phyloP scores from a whole-genome alignment of 2,888 invertebrate species.

The Hydraecia micacea region DNA sequence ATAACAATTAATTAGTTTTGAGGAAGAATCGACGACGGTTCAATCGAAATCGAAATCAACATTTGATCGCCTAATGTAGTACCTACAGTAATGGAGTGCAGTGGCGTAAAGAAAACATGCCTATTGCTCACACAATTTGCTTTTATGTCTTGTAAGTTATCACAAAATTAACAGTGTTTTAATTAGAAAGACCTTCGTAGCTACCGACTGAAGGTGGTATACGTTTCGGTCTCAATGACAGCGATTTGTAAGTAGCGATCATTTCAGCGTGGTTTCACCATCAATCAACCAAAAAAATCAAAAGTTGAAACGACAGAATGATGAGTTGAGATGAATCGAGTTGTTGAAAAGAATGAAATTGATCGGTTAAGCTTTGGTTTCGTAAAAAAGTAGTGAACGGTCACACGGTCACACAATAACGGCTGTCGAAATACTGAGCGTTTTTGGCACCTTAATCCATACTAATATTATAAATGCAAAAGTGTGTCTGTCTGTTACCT shows the following conservation, averaged over 20 bases:
- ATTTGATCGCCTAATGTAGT: background rate
- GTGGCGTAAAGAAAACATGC: background rate
- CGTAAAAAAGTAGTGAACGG: background rate
- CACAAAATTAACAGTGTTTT: constrained; percentile 3
- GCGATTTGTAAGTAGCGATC: background rate
- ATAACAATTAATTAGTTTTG: background rate
- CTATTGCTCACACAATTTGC: background rate
- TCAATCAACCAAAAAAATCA: background rate
- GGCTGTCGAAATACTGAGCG: background rate
- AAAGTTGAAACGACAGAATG: background rate
- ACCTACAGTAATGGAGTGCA: background rate
- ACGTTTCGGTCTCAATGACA: background rate
- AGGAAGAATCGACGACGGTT: background rate
- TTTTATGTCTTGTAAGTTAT: background rate
- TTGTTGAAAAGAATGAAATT: background rate
- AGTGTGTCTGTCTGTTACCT: no score
- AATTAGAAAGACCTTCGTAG: constrained; percentile 4
- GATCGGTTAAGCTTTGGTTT: background rate
- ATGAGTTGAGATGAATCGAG: background rate
- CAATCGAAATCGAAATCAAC: background rate
- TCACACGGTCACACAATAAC: background rate
- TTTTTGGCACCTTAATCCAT: background rate
- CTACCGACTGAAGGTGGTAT: background rate
- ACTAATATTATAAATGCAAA: no score
- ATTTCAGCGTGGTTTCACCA: background rate